These are phyloP conservation scores for Alitta virens DNA, from an alignment of 2,888 invertebrate genomes.

Conservation along the genomic window DNA sequence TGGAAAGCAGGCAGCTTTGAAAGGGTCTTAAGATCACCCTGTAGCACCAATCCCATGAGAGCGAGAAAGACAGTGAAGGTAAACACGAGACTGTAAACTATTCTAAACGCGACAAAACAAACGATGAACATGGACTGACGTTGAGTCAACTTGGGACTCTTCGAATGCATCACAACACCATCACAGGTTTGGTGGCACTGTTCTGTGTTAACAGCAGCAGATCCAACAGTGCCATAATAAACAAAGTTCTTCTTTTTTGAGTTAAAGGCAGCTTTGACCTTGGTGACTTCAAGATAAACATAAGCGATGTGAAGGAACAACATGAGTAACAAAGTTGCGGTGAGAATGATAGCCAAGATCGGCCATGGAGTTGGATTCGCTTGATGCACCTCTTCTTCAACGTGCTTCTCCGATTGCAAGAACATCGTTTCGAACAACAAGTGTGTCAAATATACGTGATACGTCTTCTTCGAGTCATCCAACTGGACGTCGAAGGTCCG, in stretches of 20 bases:
- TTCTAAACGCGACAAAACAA: slow-evolving; percentile 9
- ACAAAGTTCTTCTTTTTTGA: slow-evolving; percentile 8
- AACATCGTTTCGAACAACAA: slow-evolving; percentile 15
- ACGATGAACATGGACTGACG: slow-evolving; percentile 8
- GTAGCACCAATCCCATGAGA: slow-evolving; percentile 6
- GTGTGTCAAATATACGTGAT: slow-evolving; percentile 26
- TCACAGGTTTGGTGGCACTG: background rate
- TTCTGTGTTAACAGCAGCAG: background rate
- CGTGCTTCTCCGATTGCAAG: background rate
- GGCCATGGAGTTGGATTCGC: slow-evolving; percentile 14
- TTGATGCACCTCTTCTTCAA: background rate
- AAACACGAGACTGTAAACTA: slow-evolving; percentile 19
- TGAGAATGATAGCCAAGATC: slow-evolving; percentile 16
- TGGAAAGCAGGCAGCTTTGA: slow-evolving; percentile 9
- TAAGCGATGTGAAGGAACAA: slow-evolving; percentile 21
- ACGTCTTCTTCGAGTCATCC: slow-evolving; percentile 20
- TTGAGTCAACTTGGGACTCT: slow-evolving; percentile 2
- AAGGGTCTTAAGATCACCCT: slow-evolving; percentile 8
- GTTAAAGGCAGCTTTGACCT: slow-evolving; percentile 11
- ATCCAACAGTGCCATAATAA: background rate
- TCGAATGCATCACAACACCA: background rate
- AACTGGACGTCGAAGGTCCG: slow-evolving; percentile 24
- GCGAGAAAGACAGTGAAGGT: slow-evolving; percentile 19
- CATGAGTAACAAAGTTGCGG: slow-evolving; percentile 14
- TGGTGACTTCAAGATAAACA: slow-evolving; percentile 25